Base-by-base conservation (phyloP, 1,140 invertebrate genomes). In the Anastrepha ludens region DNA sequence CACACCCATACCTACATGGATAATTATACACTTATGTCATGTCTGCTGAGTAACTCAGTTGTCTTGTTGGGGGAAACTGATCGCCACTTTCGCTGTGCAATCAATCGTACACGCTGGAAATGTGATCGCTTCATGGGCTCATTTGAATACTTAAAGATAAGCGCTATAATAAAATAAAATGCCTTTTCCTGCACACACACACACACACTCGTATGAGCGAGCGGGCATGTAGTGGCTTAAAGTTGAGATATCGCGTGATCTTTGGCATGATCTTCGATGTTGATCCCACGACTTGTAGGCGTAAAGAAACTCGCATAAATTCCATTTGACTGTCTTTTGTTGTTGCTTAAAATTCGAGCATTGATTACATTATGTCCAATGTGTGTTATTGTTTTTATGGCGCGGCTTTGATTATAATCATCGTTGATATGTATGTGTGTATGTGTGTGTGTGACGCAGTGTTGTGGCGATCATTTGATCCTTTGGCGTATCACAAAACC, bases 141-240 rank as follows among this genome's bases (percentile, higher is more conserved):
- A 81, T 81, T 81, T 81, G 47, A 81, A 81, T 81, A 81, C 55
- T 81, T 55, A 47, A 58, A 81, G 74, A 81, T 81, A 81, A 81
- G 47, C 74, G 74, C 47, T 81, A 47, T 81, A 58, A 20, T 81
- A 81, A 58, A 81, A 55, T 81, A 11, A 81, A 81, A 29, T 74
- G 44, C 44, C 20, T 67, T 67, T 8, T 64, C 2, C 70, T n/a
- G 17, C 5, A 47, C 17, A 74, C n/a, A 74, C n/a, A 74, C n/a
- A n/a, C 13, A 74, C 15, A 47, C 17, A 64, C 60, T 64, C 11
- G 17, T 64, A 64, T 64, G 60, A 13, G 5, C 11, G 17, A 15
- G 60, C 6, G n/a, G 6, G n/a, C 47, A 9, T n/a, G 44, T 41
- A 74, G 1, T 13, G 17, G 47, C 74, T 81, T 55, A 58, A 50